Base-by-base conservation (phyloP, 35 echinoderm and acorn worm genomes). In the Heliocidaris erythrogramma region DNA sequence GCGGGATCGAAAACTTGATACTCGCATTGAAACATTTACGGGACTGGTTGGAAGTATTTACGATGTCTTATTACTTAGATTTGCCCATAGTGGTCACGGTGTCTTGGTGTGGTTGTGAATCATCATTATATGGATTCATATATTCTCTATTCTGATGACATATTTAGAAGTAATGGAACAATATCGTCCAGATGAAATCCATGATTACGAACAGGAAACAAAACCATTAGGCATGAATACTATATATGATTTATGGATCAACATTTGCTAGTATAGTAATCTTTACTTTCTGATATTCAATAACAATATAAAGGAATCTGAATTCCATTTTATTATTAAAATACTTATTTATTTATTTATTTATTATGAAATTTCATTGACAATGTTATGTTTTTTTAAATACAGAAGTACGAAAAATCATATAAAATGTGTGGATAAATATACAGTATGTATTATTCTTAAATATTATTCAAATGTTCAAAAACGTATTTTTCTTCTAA, bases 71-170 rank as follows among this genome's bases (percentile, higher is more conserved):
- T 48, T 92, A 13, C 31, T 48, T 49, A 30, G 48, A 92, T 92
- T 92, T 92, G 91, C 91, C 91, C 91, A 92, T 92, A 92, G 31
- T 92, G 91, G 91, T 92, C 48, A 59, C 49, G 91, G 91, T 92
- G 2, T 89, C 9, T 89, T 89, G 32, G 17, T 47, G 30, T 47
- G 32, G 31, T 48, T 32, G 10, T 89, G 87, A 89, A 89, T 48
- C 31, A 47, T 89, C 18, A 89, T 89, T 32, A 13, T 89, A 27
- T n/a, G 65, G 18, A 27, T 78, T 78, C 24, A 78, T 69, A 69
- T 78, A 78, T 78, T 78, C 18, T 7, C 27, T 18, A 78, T 24
- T 21, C 14, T 78, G 65, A 78, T 78, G 65, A 78, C 65, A 78
- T 78, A 78, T 78, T 78, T 78, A 78, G 65, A 78, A 78, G 65